Conservation (phyloP, 2,888 invertebrate genomes). For the Electrophaes corylata region DNA sequence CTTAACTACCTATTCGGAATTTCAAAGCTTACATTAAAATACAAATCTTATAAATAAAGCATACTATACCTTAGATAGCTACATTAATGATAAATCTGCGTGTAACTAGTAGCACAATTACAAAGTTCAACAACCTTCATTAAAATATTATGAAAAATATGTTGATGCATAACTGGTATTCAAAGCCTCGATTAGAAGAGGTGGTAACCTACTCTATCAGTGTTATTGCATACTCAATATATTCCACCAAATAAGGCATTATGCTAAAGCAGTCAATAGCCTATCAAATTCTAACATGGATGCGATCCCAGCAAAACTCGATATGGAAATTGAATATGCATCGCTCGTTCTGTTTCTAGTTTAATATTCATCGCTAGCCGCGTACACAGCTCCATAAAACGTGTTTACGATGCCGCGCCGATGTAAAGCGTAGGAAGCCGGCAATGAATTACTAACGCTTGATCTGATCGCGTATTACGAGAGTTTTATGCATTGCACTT, state of each 20-base stretch:
- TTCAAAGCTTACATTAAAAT: too few species aligned
- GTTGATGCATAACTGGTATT: too few species aligned
- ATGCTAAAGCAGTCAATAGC: not conserved
- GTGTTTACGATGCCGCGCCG: slow-evolving; percentile 68
- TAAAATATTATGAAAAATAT: too few species aligned
- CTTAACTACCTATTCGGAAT: too few species aligned
- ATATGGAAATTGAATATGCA: slow-evolving; percentile 68
- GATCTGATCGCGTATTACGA: slow-evolving; percentile 45
- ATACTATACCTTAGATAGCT: too few species aligned
- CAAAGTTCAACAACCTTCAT: too few species aligned
- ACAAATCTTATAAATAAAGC: too few species aligned
- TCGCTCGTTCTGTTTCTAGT: slow-evolving; percentile 52
- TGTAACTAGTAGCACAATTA: too few species aligned
- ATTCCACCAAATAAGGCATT: not conserved
- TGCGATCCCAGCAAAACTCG: slow-evolving; percentile 27
- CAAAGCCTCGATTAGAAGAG: not conserved
- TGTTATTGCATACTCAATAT: not conserved
- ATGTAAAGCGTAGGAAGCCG: slow-evolving; percentile 53
- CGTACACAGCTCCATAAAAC: slow-evolving; percentile 68
- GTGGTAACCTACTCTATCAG: not conserved
- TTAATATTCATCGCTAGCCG: slow-evolving; percentile 72
- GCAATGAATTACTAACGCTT: slow-evolving; percentile 61
- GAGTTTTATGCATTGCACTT: slow-evolving; percentile 32
- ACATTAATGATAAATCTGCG: too few species aligned
- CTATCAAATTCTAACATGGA: slow-evolving; percentile 23